A percentile compares a stretch with the other conserved stretches of the same genome.
These are phyloP conservation scores for Allolobophora icterica DNA, from an alignment of 2,888 invertebrate species.

Conservation along the genomic window DNA sequence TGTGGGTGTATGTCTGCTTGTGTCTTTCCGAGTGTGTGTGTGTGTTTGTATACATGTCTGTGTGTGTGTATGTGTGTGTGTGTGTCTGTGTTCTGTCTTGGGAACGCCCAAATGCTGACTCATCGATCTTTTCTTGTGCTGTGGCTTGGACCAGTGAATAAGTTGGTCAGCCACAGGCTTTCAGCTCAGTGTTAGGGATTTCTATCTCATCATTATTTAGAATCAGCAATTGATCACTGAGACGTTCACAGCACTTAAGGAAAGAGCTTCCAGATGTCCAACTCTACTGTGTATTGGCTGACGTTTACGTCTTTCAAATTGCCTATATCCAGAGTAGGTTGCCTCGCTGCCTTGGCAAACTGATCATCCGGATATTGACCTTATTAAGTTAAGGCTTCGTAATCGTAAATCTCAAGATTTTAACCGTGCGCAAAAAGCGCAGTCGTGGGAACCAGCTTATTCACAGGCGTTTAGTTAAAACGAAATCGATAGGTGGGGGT, in stretches of 20 bases:
- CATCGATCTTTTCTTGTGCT: background rate
- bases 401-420: no score
- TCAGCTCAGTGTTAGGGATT: background rate
- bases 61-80: background rate
- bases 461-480: no score
- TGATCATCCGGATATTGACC: no score
- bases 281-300: no score
- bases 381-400: no score
- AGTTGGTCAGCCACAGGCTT: background rate
- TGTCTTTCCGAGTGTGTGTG: background rate
- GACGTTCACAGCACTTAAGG: background rate
- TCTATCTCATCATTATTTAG: background rate
- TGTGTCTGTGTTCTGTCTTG: background rate
- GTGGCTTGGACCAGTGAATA: background rate
- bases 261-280: background rate
- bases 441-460: no score
- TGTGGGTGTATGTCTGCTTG: background rate
- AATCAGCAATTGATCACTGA: background rate
- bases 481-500: no score
- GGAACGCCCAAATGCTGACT: slow-evolving; percentile 4
- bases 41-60: background rate
- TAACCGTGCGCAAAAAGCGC: no score
- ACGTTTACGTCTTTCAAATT: no score
- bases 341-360: no score
- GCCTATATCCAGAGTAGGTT: no score